Conservation (phyloP, 2,888 invertebrate genomes). For the Mylabris sibirica region DNA sequence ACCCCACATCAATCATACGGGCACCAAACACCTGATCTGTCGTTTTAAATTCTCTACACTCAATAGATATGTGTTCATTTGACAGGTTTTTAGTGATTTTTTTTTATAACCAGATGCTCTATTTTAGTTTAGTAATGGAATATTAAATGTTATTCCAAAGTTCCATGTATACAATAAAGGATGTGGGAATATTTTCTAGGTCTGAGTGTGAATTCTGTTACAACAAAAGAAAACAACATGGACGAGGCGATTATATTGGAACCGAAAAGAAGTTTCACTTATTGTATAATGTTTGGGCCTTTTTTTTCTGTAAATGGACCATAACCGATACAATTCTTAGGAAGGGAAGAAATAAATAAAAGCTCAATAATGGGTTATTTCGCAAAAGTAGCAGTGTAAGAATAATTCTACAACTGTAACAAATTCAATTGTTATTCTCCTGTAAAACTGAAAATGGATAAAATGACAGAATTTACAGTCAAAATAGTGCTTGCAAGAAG, state of each 20-base stretch:
- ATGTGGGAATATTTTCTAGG: neutral
- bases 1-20: slow-evolving; percentile 7
- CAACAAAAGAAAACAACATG: neutral
- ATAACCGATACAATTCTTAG: no score
- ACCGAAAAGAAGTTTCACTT: neutral
- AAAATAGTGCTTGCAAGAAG: no score
- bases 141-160: neutral
- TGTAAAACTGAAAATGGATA: no score
- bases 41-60: neutral
- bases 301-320: no score
- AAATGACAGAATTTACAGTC: no score
- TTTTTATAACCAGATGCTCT: neutral
- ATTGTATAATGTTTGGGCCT: neutral
- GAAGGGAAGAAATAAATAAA: no score
- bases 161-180: neutral
- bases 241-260: neutral
- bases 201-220: neutral
- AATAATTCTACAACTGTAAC: no score
- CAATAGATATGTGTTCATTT: neutral
- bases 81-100: neutral
- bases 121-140: neutral
- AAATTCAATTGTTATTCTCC: no score
- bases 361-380: no score
- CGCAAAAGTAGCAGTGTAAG: no score
- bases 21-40: slow-evolving; percentile 6